Percentiles rank a stretch among this genome's conserved stretches.
phyloP scores from a whole-genome alignment of 2,113 vertebrate species.

The Archocentrus centrarchus region DNA sequence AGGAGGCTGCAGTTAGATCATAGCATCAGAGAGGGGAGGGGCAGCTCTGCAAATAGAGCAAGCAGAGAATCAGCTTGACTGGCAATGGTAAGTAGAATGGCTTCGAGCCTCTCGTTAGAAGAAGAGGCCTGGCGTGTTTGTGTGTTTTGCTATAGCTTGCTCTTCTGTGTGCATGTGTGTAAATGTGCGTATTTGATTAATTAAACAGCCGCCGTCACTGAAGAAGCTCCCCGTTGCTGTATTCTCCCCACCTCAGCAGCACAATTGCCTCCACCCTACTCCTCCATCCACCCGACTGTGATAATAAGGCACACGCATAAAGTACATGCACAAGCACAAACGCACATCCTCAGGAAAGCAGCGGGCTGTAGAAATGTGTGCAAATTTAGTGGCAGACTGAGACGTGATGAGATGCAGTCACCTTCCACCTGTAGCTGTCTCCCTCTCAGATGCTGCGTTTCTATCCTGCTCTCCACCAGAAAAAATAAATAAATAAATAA shows the following conservation, averaged over 20 bases:
- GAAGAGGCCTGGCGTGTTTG: slow-evolving; percentile 9
- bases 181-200: slow-evolving; percentile 64
- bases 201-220: slow-evolving; percentile 55
- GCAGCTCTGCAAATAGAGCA: slow-evolving; percentile 71
- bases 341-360: slow-evolving; percentile 15
- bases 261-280: slow-evolving; percentile 48
- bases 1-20: slow-evolving; percentile 77
- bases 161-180: slow-evolving; percentile 43
- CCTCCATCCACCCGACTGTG: slow-evolving; percentile 56
- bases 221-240: slow-evolving; percentile 67
- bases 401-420: slow-evolving; percentile 22
- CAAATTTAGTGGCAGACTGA: slow-evolving; percentile 26
- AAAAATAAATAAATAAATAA: not conserved
- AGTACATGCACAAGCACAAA: not conserved
- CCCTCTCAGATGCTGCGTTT: not conserved
- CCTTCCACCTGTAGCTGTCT: slow-evolving; percentile 52
- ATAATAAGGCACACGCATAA: slow-evolving; percentile 38
- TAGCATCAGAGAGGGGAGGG: slow-evolving; percentile 74
- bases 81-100: slow-evolving; percentile 56
- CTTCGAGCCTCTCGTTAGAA: slow-evolving; percentile 56
- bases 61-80: slow-evolving; percentile 61
- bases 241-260: slow-evolving; percentile 56
- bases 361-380: slow-evolving; percentile 21
- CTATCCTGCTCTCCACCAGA: not conserved
- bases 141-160: slow-evolving; percentile 23